phyloP scores from a whole-genome alignment of 2,888 invertebrate genomes.

The Drymonia ruficornis region DNA sequence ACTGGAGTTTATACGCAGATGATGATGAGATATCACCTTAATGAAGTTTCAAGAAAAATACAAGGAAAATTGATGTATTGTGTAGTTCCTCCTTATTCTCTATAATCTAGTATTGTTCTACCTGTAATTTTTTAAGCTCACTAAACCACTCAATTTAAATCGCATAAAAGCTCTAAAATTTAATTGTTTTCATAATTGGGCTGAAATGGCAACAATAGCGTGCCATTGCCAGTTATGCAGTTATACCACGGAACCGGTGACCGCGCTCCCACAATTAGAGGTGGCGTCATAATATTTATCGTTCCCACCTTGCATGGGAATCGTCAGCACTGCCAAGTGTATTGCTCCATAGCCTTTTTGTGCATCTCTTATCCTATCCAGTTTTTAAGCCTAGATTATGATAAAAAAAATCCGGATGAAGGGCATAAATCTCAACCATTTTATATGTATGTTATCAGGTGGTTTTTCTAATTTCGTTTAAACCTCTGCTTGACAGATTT shows the following conservation, averaged over 20 bases:
- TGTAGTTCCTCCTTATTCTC: too few relatives aligned
- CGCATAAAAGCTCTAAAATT: not conserved
- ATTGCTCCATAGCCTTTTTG: slow-evolving; percentile 33
- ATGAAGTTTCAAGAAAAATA: too few relatives aligned
- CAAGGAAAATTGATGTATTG: too few relatives aligned
- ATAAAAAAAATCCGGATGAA: too few relatives aligned
- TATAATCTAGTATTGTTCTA: slow-evolving; percentile 22
- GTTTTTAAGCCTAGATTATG: too few relatives aligned
- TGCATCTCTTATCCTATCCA: not conserved
- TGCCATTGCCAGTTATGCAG: slow-evolving; percentile 28
- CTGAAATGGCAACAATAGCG: slow-evolving; percentile 27
- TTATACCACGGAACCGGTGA: slow-evolving; percentile 26
- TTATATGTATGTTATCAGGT: too few relatives aligned
- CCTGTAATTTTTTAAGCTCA: slow-evolving; percentile 8
- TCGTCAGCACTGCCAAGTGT: slow-evolving; percentile 31
- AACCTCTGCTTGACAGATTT: too few relatives aligned
- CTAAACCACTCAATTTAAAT: slow-evolving; percentile 10
- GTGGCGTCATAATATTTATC: slow-evolving; percentile 41
- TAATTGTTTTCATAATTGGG: slow-evolving; percentile 33
- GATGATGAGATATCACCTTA: too few relatives aligned
- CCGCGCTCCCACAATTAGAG: slow-evolving; percentile 48
- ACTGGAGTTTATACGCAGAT: too few relatives aligned
- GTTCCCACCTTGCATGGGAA: slow-evolving; percentile 42
- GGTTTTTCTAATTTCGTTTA: too few relatives aligned
- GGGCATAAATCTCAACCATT: too few relatives aligned